Evolutionary conservation across 1,140 invertebrate species (phyloP), one percentile per base, ranked within the genome.

Genomic region (Drosophila elegans): DNA sequence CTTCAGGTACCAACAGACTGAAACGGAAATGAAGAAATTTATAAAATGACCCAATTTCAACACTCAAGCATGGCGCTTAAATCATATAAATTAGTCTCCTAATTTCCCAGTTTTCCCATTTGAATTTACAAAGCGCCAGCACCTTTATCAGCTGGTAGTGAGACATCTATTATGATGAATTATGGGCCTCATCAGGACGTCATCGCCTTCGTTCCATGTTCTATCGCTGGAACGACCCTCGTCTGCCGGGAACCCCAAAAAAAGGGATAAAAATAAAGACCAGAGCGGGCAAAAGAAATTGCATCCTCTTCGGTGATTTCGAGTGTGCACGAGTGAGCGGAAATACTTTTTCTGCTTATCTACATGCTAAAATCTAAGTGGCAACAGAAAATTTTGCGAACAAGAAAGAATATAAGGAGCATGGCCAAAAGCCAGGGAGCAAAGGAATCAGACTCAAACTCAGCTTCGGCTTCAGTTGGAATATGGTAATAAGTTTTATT

Each of bases 301-400:
- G 64, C 68, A 72, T 72, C 66, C 68, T 72, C 44, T 39, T 71
- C 68, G 68, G 64, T 53, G 61, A 66, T 76, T 76, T 76, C 61
- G 54, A 76, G 71, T 61, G 80, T 80, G 72, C 78, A 69, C 73
- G 74, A 63, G 63, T 71, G 80, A 69, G 76, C 77, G 80, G 68
- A 84, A 75, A 86, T 88, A 82, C 67, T 86, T 86, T 78, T 88
- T 82, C 62, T 59, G 71, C 68, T 76, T 76, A 75, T 78, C 78
- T 83, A 73, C 66, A 86, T 88, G 79, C 71, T 79, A 79, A 86
- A 86, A 88, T 83, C 83, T 88, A 83, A 82, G 80, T 83, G 80
- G 81, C 62, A 84, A 80, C 72, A 67, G 76, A 83, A 71, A 71
- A 49, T 57, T 49, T 56, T 72, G 67, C 61, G 53, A 53, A 49